Percentiles rank a stretch among this genome's conserved stretches.
Conservation (phyloP, 2,113 vertebrate genomes). For the Urocitellus parryii region DNA sequence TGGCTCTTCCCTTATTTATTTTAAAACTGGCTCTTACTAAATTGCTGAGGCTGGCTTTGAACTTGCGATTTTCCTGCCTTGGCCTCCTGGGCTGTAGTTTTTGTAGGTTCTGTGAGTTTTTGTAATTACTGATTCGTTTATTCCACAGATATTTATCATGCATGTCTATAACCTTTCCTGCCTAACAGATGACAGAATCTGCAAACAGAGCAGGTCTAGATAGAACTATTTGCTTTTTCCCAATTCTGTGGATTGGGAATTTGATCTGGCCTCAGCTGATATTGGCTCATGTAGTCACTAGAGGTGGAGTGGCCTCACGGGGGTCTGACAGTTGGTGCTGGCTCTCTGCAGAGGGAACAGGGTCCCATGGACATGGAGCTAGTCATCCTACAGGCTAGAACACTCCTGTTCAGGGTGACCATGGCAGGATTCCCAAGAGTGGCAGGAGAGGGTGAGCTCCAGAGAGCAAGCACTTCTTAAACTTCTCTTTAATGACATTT, state of each 20-base stretch:
- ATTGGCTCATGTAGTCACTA: neutral
- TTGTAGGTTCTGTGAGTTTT: no score
- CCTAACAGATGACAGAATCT: neutral
- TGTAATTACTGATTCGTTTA: neutral
- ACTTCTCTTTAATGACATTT: neutral
- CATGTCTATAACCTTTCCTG: neutral
- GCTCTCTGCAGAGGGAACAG: neutral
- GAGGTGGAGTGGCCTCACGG: accelerated
- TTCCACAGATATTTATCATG: slow-evolving; percentile 14
- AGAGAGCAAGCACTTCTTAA: neutral
- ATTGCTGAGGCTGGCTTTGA: no score
- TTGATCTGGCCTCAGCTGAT: neutral
- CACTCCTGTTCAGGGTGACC: no score
- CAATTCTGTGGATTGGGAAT: no score
- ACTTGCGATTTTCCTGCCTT: no score
- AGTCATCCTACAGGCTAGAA: accelerated
- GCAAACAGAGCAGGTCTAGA: neutral
- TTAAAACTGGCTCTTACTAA: no score
- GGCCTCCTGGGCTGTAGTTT: no score
- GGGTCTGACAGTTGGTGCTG: accelerated
- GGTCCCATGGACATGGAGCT: accelerated
- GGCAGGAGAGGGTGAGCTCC: no score
- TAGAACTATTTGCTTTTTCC: neutral
- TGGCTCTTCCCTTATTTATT: no score
- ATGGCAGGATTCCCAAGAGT: neutral